Evolutionary conservation across 2,797 vertebrate species (phyloP), one percentile per base, ranked within the genome.

Genomic region (Cercopithecus petaurista): DNA sequence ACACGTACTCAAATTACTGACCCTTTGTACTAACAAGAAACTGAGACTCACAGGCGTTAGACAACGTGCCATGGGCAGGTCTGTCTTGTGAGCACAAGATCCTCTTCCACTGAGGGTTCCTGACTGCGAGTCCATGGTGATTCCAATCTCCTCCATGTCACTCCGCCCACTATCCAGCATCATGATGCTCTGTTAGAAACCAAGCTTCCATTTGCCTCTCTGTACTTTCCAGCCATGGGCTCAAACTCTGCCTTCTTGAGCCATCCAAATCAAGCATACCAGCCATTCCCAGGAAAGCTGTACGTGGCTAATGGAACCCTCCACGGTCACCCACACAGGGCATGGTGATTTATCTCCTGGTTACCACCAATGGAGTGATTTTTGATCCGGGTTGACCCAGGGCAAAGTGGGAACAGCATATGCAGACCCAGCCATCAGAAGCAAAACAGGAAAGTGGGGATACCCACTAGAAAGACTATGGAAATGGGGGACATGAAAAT

Each of bases 281-380:
- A 15, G 21, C 30, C n/a, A 1, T 39, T 76, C 67, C 88, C 30
- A 24, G 41, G 36, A 73, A 83, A 21, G 39, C 1, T 0, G 3
- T 6, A 2, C 2, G 0, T 36, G 33, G 55, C 33, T 72, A 33
- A 6, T 0, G 0, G 4, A 1, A 3, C 7, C 22, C n/a, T 7
- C 2, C 4, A 2, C 0, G 0, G 26, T 2, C 1, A 21, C 11
- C 6, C 1, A 24, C 0, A 3, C 22, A 8, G 12, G 11, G 11
- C 0, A 0, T 33, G 55, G 10, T 1, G 0, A 13, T 1, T 46
- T 19, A 14, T 1, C 52, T 28, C 41, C 59, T 39, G 30, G 52
- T 77, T 79, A 52, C 19, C 36, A n/a, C 10, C 10, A 5, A 6
- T 3, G 2, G 26, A 28, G 33, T 46, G 17, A 6, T 2, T 83